Base-by-base conservation (phyloP, 2,888 invertebrate genomes). In the Nomada lathburiana region DNA sequence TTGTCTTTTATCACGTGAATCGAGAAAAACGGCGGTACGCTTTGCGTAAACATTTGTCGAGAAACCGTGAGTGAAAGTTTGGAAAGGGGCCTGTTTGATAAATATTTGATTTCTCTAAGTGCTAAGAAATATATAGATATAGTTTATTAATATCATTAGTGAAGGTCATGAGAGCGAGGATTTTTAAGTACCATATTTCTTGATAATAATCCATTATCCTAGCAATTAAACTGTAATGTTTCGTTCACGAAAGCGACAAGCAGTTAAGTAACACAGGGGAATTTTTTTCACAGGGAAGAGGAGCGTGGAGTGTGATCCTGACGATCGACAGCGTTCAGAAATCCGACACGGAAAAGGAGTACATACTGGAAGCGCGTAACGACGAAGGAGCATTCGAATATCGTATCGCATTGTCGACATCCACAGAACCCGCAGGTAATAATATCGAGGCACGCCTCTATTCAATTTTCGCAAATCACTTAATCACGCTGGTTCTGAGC, bases 261-360 rank as follows among this genome's bases (percentile, higher is more conserved):
- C 13, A 23, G 16, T 42, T 23, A 44, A 52, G 5, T 42, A 5
- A 59, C 3, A 60, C 11, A 4, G 44, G 26, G 23, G 7, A 53
- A 64, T 55, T 59, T 0, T 63, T 52, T n/a, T 86, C 79, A 26
- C 74, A 97, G 96, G 97, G 96, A 69, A 94, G 94, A 76, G 96
- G 96, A 36, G 95, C 94, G 91, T 97, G 96, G 95, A 96, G 96
- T 90, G 95, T 96, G 11, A 96, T 96, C 0, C 92, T 98, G 86
- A 94, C 95, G 60, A 95, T 98, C 86, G 95, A 96, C 9, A 95
- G 95, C 23, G 95, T 98, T 44, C 95, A 95, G 42, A 96, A 97
- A 87, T 96, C 97, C 85, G 97, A 97, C 90, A 97, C 97, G 1
- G 97, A 97, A 55, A 95, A 96, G 78, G 95, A 95, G 0, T 97